Evolutionary conservation across 1,140 invertebrate genomes (phyloP), one percentile per base, ranked within the genome.

Genomic region (Bombyx mandarina): DNA sequence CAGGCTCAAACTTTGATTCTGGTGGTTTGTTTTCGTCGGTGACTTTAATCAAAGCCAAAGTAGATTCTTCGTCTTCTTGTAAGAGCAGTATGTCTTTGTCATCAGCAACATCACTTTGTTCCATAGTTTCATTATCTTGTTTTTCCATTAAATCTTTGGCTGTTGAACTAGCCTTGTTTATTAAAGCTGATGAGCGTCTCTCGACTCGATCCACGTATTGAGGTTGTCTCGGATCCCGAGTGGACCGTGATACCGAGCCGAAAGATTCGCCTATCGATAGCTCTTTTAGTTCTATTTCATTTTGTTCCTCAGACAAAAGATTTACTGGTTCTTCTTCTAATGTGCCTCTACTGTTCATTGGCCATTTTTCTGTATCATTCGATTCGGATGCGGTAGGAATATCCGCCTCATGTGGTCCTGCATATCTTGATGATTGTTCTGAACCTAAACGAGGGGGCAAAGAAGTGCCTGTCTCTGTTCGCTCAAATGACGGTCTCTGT

Each of bases 61-160:
- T 61, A 18, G 63, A 56, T 50, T 55, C 59, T 12, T 61, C 56
- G 1, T 60, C 58, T 56, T 62, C 64, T 45, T 62, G 53, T 2
- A 62, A 45, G n/a, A 60, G 50, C 8, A 65, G 45, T n/a, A 44
- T 50, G 50, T 66, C 58, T 45, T 52, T 50, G 1, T 60, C 55
- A 9, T 12, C 47, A 22, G 51, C 12, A 7, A 18, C 12, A 43
- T 22, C 12, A 49, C 42, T 57, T 45, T 12, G 45, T 48, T 52
- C 6, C 22, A 52, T 22, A 12, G 43, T 12, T 35, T 43, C 42
- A 6, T 45, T 51, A 43, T 55, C 50, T 43, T 57, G 35, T 7
- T 54, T 52, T 6, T 57, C 52, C 45, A 62, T 61, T 47, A 66
- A 18, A 45, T 58, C 56, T 9, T 59, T 63, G 3, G 57, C 56